Evolutionary conservation across 53 echinoderm and acorn worm genomes (phyloP).

Genomic region (Temnopleurus reevesii): DNA sequence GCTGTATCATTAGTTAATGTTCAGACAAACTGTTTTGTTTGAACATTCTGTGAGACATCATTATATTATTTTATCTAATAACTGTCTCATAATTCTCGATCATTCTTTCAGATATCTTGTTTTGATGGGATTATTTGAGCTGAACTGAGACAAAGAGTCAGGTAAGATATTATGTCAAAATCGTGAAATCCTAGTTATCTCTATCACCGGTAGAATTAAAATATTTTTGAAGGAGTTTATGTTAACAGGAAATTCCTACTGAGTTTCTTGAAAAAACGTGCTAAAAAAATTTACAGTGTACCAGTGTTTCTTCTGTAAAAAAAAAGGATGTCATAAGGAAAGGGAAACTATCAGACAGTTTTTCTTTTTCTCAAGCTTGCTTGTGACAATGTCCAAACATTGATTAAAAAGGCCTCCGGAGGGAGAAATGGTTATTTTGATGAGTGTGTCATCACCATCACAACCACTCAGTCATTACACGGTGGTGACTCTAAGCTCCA

Average conservation of each 20-base stretch:
- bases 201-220: too few species aligned
- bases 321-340: too few species aligned
- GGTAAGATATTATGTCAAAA: too few species aligned
- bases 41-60: too few species aligned
- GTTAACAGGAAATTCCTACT: too few species aligned
- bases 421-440: not conserved
- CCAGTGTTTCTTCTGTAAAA: too few species aligned
- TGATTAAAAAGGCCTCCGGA: not conserved
- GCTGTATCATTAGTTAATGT: too few species aligned
- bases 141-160: not conserved
- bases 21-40: too few species aligned
- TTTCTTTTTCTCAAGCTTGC: not conserved
- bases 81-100: not conserved
- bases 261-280: too few species aligned
- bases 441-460: constrained; percentile 8
- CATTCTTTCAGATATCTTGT: constrained; percentile 4
- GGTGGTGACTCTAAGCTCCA: constrained; percentile 6
- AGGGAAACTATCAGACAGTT: not conserved
- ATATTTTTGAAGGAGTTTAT: too few species aligned
- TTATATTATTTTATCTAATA: not conserved
- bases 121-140: not conserved
- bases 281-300: too few species aligned
- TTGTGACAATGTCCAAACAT: not conserved
- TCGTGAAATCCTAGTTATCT: too few species aligned
- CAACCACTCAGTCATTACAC: not conserved